Percentiles rank a stretch among this genome's conserved stretches.
These are phyloP conservation scores for Sylvia borin DNA, from an alignment of 2,797 vertebrate species.

Conservation along the genomic window DNA sequence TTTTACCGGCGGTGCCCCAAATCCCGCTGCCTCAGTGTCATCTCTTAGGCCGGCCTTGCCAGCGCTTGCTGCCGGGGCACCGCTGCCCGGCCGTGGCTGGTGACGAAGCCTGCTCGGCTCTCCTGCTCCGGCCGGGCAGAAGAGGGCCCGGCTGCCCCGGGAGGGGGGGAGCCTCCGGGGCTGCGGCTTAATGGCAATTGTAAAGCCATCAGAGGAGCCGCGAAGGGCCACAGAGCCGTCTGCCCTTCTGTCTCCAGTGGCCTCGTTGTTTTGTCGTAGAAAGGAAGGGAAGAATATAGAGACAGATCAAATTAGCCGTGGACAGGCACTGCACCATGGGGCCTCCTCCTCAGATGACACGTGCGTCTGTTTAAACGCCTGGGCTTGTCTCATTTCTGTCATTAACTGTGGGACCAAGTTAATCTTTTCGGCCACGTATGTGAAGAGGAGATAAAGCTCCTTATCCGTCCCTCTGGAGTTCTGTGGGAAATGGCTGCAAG, in stretches of 20 bases:
- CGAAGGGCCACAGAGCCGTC: background rate
- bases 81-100: background rate
- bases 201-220: background rate
- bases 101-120: background rate
- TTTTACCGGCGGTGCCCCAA: background rate
- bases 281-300: background rate
- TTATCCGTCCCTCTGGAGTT: background rate
- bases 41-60: background rate
- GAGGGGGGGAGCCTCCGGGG: background rate
- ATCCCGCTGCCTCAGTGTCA: background rate
- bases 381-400: background rate
- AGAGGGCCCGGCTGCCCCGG: background rate
- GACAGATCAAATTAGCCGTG: background rate
- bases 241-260: background rate
- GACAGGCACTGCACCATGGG: background rate
- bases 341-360: background rate
- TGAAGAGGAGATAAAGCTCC: slow-evolving; percentile 25
- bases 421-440: background rate
- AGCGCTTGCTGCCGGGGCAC: background rate
- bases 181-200: background rate
- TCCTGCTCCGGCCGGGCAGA: accelerated
- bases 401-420: background rate
- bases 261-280: background rate
- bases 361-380: background rate
- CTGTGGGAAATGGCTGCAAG: background rate